Evolutionary conservation across 2,113 vertebrate species (phyloP).

Genomic region (Zapornia atra): DNA sequence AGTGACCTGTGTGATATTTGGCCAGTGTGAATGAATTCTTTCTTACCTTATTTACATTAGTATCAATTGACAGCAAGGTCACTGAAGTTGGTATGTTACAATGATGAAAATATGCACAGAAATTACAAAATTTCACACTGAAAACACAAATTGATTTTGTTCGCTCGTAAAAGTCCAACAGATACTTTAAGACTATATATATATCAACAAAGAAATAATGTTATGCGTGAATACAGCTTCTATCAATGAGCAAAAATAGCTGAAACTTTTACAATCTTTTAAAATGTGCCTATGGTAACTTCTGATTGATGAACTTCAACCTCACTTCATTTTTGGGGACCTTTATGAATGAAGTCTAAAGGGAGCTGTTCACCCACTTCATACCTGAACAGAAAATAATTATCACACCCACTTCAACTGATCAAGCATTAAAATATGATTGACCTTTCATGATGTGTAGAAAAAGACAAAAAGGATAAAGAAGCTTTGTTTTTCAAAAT

Average conservation of each 20-base stretch:
- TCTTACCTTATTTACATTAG: neutral
- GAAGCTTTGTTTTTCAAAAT: neutral
- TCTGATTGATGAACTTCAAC: neutral
- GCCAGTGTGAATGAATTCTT: neutral
- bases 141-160: neutral
- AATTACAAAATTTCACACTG: neutral
- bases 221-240: neutral
- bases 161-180: neutral
- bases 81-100: neutral
- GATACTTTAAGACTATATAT: neutral
- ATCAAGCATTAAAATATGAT: neutral
- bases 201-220: neutral
- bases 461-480: neutral
- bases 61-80: neutral
- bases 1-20: neutral
- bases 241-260: neutral
- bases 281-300: neutral
- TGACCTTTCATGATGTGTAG: neutral
- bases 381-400: neutral
- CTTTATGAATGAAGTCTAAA: neutral
- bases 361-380: neutral
- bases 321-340: neutral
- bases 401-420: neutral
- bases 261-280: neutral
- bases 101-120: neutral